Evolutionary conservation across 2,797 vertebrate genomes (phyloP).

Genomic region (Falco columbarius): DNA sequence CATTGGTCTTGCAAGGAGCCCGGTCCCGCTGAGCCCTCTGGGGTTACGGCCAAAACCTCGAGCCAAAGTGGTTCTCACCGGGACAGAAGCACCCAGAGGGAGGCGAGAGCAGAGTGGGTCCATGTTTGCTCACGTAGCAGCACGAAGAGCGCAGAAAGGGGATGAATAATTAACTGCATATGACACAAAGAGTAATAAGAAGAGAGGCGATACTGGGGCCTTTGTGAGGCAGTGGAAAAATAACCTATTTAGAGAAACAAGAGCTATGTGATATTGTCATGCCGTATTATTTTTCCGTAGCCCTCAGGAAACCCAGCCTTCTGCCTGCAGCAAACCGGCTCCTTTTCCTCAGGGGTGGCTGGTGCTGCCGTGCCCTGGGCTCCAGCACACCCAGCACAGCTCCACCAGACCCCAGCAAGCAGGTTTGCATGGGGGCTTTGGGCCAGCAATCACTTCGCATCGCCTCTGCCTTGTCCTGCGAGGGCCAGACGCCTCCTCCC

Average conservation of each 20-base stretch:
- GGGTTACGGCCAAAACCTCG: rapidly evolving
- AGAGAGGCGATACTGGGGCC: constrained; percentile 59
- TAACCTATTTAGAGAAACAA: constrained; percentile 63
- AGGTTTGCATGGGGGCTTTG: not conserved
- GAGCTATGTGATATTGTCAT: constrained; percentile 38
- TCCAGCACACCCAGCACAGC: not conserved
- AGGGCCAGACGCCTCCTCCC: not conserved
- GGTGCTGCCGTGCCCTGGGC: not conserved
- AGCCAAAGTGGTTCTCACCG: rapidly evolving
- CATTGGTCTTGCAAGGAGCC: not conserved
- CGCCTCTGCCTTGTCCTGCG: not conserved
- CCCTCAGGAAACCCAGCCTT: not conserved
- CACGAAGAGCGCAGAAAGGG: not conserved
- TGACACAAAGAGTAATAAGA: constrained; percentile 58
- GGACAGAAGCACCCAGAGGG: not conserved
- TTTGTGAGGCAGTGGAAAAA: constrained; percentile 65
- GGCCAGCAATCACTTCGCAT: not conserved
- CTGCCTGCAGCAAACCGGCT: not conserved
- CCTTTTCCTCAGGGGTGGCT: not conserved
- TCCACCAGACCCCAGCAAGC: not conserved
- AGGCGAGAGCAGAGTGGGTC: not conserved
- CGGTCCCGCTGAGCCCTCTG: rapidly evolving
- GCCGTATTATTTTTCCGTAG: constrained; percentile 58
- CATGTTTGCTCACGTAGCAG: rapidly evolving
- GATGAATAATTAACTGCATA: constrained; percentile 75